A percentile compares a stretch with the other conserved stretches of the same genome.
These are phyloP conservation scores for Hydropsyche tenuis DNA, from an alignment of 1,140 invertebrate species.

Conservation along the genomic window DNA sequence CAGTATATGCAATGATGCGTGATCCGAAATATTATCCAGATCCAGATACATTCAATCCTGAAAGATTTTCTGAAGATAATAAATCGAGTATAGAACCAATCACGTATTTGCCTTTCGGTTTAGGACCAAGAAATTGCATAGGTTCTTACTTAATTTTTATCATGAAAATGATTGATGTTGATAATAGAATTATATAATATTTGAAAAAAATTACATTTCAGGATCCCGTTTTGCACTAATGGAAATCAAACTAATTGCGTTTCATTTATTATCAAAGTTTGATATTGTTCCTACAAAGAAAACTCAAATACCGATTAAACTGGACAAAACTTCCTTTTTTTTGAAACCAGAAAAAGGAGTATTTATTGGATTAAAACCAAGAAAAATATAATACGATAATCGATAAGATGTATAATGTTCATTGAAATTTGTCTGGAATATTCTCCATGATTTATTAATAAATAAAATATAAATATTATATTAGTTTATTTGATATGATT, in stretches of 20 bases:
- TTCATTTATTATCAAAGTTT: constrained; percentile 64
- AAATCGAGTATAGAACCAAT: constrained; percentile 50
- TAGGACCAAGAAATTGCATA: constrained; percentile 57
- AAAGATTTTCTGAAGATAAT: constrained; percentile 60
- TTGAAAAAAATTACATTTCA: constrained; percentile 34
- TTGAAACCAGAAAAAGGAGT: not conserved
- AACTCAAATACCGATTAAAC: constrained; percentile 51
- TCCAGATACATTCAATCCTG: constrained; percentile 62
- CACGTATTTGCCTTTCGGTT: constrained; percentile 63
- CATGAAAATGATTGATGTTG: no score
- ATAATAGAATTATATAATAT: not conserved
- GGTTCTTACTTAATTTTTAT: constrained; percentile 4
- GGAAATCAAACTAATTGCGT: constrained; percentile 58
- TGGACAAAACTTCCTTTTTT: no score
- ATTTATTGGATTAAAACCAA: not conserved
- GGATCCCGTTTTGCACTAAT: constrained; percentile 57
- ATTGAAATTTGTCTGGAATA: no score
- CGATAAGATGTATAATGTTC: no score
- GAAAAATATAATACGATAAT: not conserved
- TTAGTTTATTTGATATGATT: no score
- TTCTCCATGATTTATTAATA: no score
- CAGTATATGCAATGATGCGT: constrained; percentile 57
- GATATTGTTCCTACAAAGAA: constrained; percentile 56
- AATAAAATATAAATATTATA: no score
- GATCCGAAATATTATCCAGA: constrained; percentile 58